Base-by-base conservation (phyloP, 2,113 vertebrate species). In the Setophaga petechia region DNA sequence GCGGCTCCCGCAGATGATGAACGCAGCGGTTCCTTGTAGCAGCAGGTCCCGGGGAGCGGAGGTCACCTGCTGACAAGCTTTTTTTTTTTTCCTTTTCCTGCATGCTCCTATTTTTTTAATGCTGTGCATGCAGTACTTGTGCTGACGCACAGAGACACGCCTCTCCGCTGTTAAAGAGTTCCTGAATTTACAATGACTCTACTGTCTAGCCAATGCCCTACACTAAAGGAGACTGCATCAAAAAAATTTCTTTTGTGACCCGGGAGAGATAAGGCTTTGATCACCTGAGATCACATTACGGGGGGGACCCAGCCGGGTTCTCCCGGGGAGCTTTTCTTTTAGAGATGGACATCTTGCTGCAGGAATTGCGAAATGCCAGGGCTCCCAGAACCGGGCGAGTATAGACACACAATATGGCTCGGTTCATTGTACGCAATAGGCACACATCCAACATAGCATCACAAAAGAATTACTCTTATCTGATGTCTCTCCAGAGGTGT, bases 191-290 rank as follows among this genome's bases (percentile, higher is more conserved):
- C 89, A 94, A 95, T 87, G 94, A 94, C 93, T 95, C 75, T 49
- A 75, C 28, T 89, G 59, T 91, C 87, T 95, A 87, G 84, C 92
- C 93, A 96, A 97, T 92, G 96, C 94, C 97, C 96, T 97, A 96
- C 84, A 78, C 96, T 91, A 97, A 96, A 98, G 96, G 95, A 97
- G 95, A 96, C 94, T 97, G 96, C 94, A 93, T 94, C 27, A 88
- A 83, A 91, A 72, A 88, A 59, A 17, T 19, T 83, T 66, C 80
- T 84, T 87, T 86, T 94, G 94, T 95, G 91, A 89, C 93, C 81
- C 52, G 12, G 41, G 72, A 76, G 46, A 92, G 86, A 92, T 80
- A 83, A 87, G 25, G 62, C 65, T 86, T 93, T 93, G 93, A 95
- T 88, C 94, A 90, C 57, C 66, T 33, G 81, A 61, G 73, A 81